Evolutionary conservation across 2,797 vertebrate genomes (phyloP).

Genomic region (Hephaestus fuliginosus): DNA sequence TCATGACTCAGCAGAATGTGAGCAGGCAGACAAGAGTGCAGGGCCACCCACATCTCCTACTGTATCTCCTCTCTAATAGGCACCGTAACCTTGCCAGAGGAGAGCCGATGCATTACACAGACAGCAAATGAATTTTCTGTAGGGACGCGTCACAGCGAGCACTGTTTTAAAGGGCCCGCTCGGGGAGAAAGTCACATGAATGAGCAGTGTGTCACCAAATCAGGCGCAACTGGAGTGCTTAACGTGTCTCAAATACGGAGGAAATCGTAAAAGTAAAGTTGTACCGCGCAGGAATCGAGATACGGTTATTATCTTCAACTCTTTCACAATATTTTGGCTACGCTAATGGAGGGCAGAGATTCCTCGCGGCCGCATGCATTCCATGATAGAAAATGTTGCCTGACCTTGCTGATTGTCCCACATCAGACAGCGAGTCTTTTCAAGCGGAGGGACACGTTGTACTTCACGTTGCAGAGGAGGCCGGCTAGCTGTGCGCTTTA

Average conservation of each 20-base stretch:
- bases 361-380: constrained; percentile 1
- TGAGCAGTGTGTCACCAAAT: constrained; percentile 2
- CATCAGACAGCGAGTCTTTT: constrained; percentile 60
- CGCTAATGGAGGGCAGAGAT: constrained; percentile 29
- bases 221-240: background rate
- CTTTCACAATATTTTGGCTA: constrained; percentile 23
- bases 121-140: constrained; percentile 31
- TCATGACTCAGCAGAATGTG: constrained; percentile 80
- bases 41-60: constrained; percentile 53
- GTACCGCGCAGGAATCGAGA: background rate
- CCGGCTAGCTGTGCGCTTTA: constrained; percentile 19
- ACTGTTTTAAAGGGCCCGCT: constrained; percentile 7
- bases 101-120: constrained; percentile 35
- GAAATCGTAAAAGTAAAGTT: constrained; percentile 8
- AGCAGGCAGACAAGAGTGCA: constrained; percentile 52
- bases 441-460: constrained; percentile 63
- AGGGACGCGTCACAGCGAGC: constrained; percentile 29
- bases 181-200: background rate
- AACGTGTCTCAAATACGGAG: constrained; percentile 7
- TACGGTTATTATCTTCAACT: background rate
- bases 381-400: constrained; percentile 15
- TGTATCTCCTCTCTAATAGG: constrained; percentile 50
- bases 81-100: constrained; percentile 54
- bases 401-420: constrained; percentile 67
- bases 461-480: constrained; percentile 46